These are phyloP conservation scores for Scomberomorus guttatus DNA, from an alignment of 2,797 vertebrate species.

Conservation along the genomic window DNA sequence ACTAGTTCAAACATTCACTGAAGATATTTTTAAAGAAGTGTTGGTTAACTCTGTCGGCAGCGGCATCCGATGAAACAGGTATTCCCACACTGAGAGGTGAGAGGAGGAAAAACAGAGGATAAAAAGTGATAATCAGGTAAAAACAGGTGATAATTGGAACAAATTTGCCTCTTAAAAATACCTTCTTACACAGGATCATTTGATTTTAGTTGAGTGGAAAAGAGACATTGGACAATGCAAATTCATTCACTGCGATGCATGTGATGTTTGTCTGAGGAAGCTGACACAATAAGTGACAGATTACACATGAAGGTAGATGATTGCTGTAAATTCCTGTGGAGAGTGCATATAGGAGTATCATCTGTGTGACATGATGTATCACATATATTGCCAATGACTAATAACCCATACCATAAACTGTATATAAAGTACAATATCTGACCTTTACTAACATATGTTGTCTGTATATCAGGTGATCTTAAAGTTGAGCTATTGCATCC, in stretches of 20 bases:
- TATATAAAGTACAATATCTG: neutral
- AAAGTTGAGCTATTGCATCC: neutral
- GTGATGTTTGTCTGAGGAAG: conserved; percentile 23
- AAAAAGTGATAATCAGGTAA: neutral
- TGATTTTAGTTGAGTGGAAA: neutral
- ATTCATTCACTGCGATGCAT: neutral
- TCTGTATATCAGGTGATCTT: neutral
- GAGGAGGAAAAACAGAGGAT: neutral
- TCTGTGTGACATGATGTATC: neutral
- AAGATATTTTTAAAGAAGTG: neutral
- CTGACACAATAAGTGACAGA: conserved; percentile 63
- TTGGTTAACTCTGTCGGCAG: neutral
- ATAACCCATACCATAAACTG: too few relatives aligned
- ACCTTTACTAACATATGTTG: neutral
- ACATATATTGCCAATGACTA: neutral
- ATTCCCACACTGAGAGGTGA: neutral
- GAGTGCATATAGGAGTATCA: neutral
- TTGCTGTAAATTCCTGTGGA: conserved; percentile 34
- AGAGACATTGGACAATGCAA: neutral
- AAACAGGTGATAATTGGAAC: conserved; percentile 20
- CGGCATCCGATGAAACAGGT: neutral
- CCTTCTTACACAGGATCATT: neutral
- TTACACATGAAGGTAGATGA: conserved; percentile 66
- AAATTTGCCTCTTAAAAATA: neutral
- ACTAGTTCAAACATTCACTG: neutral